A percentile compares a stretch with the other conserved stretches of the same genome.
Conservation (phyloP, 2,113 vertebrate species). For the Hemicordylus capensis region DNA sequence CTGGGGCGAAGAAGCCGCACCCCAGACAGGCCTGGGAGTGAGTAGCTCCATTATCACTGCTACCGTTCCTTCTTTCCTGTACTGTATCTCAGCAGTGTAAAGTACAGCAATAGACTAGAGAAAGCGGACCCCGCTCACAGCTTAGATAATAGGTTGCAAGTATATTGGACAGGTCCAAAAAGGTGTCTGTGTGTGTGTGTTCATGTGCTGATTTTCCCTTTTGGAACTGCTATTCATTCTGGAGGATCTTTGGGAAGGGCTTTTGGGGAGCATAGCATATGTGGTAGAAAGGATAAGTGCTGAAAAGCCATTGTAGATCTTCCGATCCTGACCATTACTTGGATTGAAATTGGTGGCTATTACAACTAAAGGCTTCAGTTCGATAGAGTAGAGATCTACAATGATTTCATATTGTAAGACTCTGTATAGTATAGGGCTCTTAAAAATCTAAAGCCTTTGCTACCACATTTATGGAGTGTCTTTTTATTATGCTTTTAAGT, state of each 20-base stretch:
- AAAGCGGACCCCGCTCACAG: background rate
- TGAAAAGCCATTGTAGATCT: background rate
- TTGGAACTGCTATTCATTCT: background rate
- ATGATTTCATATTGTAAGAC: background rate
- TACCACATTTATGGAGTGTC: background rate
- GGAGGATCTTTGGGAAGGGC: background rate
- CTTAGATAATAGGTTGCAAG: background rate
- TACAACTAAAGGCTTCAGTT: background rate
- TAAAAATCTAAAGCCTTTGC: background rate
- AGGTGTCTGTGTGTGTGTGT: background rate
- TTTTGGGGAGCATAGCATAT: background rate
- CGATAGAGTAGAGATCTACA: background rate
- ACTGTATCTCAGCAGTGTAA: background rate
- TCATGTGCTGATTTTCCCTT: background rate
- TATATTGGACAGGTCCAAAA: background rate
- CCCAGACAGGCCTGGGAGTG: too few relatives aligned
- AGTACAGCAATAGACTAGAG: background rate
- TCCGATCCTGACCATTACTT: background rate
- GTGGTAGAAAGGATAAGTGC: background rate
- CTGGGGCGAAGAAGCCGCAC: too few relatives aligned
- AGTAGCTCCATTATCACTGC: background rate
- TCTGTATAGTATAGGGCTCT: background rate
- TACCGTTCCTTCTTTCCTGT: background rate
- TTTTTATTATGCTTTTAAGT: background rate
- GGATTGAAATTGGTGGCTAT: background rate